phyloP scores from a whole-genome alignment of 2,797 vertebrate genomes.

The Centroberyx gerrardi region DNA sequence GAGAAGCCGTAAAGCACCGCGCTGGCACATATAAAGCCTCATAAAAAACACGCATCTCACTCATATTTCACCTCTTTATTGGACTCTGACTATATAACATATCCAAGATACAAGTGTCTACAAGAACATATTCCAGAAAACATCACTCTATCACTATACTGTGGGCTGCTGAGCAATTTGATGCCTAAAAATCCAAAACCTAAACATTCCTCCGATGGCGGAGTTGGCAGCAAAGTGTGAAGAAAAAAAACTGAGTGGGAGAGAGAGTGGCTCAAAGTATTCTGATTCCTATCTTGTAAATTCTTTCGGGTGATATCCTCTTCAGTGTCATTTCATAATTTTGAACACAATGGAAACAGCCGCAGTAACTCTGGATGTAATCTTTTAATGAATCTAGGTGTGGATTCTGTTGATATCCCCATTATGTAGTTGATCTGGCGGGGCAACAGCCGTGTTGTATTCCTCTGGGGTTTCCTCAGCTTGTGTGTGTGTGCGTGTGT shows the following conservation, averaged over 20 bases:
- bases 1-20: constrained; percentile 66
- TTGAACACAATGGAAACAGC: constrained; percentile 18
- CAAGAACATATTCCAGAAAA: constrained; percentile 56
- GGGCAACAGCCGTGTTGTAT: constrained; percentile 14
- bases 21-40: constrained; percentile 66
- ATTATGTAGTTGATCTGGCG: constrained; percentile 35
- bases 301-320: constrained; percentile 30
- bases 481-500: constrained; percentile 24
- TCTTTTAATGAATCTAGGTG: constrained; percentile 37
- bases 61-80: constrained; percentile 78
- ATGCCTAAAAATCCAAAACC: constrained; percentile 64
- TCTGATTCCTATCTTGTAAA: constrained; percentile 44
- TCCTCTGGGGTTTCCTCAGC: constrained; percentile 24
- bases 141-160: constrained; percentile 54
- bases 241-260: constrained; percentile 37
- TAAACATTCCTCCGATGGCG: constrained; percentile 58
- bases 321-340: constrained; percentile 20
- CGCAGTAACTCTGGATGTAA: neutral
- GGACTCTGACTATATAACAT: constrained; percentile 47
- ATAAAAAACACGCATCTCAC: constrained; percentile 71
- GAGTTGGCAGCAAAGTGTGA: constrained; percentile 47
- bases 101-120: constrained; percentile 68
- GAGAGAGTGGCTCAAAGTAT: constrained; percentile 37
- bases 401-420: constrained; percentile 17
- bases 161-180: constrained; percentile 64